Base-by-base conservation (phyloP, 1,140 invertebrate species). In the Zaprionus vittiger region DNA sequence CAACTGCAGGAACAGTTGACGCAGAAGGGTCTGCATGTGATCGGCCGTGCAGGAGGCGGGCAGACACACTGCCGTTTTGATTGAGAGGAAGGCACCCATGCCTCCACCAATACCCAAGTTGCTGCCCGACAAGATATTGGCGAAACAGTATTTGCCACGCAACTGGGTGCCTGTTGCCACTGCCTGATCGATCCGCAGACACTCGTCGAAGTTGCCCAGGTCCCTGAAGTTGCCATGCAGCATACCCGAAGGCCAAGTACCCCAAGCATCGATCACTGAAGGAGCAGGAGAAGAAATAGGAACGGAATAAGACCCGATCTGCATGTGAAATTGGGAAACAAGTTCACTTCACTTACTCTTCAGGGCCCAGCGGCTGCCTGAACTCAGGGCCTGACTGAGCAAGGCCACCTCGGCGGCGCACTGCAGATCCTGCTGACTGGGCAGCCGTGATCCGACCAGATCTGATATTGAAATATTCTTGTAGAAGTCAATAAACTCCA, bases 241-340 rank as follows among this genome's bases (percentile, higher is more conserved):
- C 4, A 73, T 54, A 0, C 89, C 90, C 1, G 89, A 38, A 0
- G 89, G 90, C 14, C 83, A 55, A 4, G 54, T 55, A 15, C 89
- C 90, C 90, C 90, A 91, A 1, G 89, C 47, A 41, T 91, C 89
- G 22, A 91, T 60, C 77, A 91, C 89, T 91, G 12, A 47, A 22
- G 14, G 0, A 37, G 38, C 2, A 15, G 24, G 11, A 22, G 4
- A 22, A 2, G 14, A 44, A 44, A 20, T 20, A 20, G 20, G 20
- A 20, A 47, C 5, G 15, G 41, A 14, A 28, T 37, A 11, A 22
- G n/a, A n/a, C 11, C 4, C 20, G 12, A 9, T 7, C 22, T 15
- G 49, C 24, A 24, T 24, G 26, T 4, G 0, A 4, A 12, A 56
- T 38, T 28, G 15, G 20, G 17, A 15, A 5, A 4, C 4, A 56